phyloP scores from a whole-genome alignment of 1,140 invertebrate genomes.

The Meloidogyne chitwoodi region DNA sequence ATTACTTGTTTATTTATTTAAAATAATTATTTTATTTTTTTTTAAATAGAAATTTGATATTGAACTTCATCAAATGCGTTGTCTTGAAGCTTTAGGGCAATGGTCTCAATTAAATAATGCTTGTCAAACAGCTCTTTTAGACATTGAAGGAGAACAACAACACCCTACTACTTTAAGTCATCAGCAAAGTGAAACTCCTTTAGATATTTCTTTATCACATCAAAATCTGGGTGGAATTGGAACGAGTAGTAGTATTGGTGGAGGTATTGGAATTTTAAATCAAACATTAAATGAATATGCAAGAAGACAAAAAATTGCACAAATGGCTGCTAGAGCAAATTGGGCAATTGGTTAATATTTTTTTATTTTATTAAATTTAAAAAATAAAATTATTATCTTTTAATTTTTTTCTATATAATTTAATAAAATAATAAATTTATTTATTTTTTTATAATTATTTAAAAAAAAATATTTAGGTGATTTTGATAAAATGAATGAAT shows the following conservation, averaged over 20 bases:
- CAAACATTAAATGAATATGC: slow-evolving; percentile 55
- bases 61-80: slow-evolving; percentile 86
- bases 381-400: no score
- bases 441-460: no score
- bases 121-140: slow-evolving; percentile 26
- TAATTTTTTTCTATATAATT: no score
- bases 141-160: no score
- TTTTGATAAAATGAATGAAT: slow-evolving; percentile 85
- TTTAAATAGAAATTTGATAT: slow-evolving; percentile 66
- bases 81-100: slow-evolving; percentile 90
- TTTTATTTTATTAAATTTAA: no score
- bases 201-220: not conserved
- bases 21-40: not conserved
- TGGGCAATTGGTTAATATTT: slow-evolving; percentile 75
- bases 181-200: slow-evolving; percentile 10
- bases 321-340: slow-evolving; percentile 84
- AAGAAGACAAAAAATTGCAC: slow-evolving; percentile 79
- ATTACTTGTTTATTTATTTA: not conserved
- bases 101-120: slow-evolving; percentile 69
- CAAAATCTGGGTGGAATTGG: not conserved
- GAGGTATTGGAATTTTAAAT: not conserved
- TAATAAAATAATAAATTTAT: no score
- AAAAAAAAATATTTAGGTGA: slow-evolving; percentile 57
- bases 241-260: not conserved
- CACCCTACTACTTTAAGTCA: no score